Percentiles rank a stretch among this genome's conserved stretches.
Evolutionary conservation across 2,888 invertebrate genomes (phyloP).

Genomic region (Chrysomela aeneicollis): DNA sequence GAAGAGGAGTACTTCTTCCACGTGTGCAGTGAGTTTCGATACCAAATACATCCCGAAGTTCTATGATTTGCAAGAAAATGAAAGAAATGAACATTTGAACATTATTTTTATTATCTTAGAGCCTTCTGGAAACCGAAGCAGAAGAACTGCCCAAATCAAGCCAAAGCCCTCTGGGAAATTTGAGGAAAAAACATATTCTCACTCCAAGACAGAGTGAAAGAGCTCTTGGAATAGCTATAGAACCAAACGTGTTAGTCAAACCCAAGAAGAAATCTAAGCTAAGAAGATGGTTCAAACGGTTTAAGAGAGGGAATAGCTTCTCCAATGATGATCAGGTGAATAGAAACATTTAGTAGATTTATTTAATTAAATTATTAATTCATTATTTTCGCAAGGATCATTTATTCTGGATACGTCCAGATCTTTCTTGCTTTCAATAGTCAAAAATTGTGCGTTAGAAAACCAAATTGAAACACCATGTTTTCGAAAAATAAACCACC

Average conservation of each 20-base stretch:
- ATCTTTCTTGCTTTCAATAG: no score
- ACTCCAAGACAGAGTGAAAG: conserved; percentile 88
- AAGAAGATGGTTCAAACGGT: conserved; percentile 76
- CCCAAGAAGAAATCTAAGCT: conserved; percentile 69
- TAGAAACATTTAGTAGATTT: no score
- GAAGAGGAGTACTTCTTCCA: conserved; percentile 88
- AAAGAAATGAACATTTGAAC: no score
- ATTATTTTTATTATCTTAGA: conserved; percentile 67
- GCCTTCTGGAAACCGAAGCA: conserved; percentile 80
- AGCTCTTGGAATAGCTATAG: conserved; percentile 70
- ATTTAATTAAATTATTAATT: no score
- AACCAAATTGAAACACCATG: no score
- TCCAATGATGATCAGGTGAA: conserved; percentile 62
- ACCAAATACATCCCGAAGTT: no score
- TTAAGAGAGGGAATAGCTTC: conserved; percentile 64
- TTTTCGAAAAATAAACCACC: no score
- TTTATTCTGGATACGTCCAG: no score
- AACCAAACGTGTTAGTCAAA: conserved; percentile 59
- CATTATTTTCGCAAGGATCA: no score
- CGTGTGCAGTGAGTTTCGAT: conserved; percentile 75
- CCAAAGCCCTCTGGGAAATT: conserved; percentile 80
- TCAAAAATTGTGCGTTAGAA: no score
- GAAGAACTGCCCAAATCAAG: conserved; percentile 77
- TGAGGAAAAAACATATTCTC: conserved; percentile 77
- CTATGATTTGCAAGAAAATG: no score